These are phyloP conservation scores for Ivindomyrus marchei DNA, from an alignment of 2,113 vertebrate genomes.

Conservation along the genomic window DNA sequence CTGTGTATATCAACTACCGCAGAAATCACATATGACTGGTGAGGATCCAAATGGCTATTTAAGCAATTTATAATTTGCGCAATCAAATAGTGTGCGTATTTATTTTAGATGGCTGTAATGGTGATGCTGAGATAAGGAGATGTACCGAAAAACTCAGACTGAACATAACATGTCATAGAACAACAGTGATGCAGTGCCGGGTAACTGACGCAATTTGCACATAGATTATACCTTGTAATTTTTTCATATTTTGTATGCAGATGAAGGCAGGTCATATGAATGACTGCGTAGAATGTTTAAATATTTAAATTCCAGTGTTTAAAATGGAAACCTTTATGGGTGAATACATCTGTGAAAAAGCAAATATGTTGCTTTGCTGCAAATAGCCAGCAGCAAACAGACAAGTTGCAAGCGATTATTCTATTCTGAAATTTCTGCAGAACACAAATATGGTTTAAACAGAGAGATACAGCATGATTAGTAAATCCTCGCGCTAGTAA, in stretches of 20 bases:
- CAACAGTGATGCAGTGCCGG: neutral
- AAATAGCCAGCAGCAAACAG: neutral
- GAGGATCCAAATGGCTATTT: neutral
- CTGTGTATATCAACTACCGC: neutral
- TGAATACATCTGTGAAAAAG: neutral
- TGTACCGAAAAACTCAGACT: neutral
- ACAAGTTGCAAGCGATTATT: neutral
- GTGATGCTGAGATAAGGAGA: neutral
- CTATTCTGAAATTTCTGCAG: neutral
- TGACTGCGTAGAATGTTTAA: neutral
- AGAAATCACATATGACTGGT: neutral
- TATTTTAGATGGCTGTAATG: neutral
- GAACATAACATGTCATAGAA: neutral
- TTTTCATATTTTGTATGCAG: neutral
- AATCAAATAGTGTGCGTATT: neutral
- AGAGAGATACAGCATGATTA: neutral
- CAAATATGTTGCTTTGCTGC: neutral
- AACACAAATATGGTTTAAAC: neutral
- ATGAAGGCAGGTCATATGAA: neutral
- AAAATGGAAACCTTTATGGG: neutral
- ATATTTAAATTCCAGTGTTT: no score
- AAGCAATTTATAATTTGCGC: neutral
- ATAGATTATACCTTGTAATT: neutral
- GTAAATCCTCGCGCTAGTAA: neutral
- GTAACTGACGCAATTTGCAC: neutral